These are phyloP conservation scores for Lanius collurio DNA, from an alignment of 2,113 vertebrate species.

Conservation along the genomic window DNA sequence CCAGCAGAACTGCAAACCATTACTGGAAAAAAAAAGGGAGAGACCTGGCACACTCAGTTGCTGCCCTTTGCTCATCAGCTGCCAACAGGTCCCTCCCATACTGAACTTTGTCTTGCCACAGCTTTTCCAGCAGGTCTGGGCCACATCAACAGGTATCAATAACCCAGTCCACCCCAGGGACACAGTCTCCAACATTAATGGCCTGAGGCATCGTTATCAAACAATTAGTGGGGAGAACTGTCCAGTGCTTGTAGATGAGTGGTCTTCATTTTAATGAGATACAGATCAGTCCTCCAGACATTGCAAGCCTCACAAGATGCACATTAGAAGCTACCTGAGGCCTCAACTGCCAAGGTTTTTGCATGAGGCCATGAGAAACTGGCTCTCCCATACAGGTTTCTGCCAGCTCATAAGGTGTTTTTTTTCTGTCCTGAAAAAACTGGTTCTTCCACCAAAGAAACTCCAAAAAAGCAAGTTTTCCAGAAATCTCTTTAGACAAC, in stretches of 20 bases:
- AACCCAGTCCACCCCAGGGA: not conserved
- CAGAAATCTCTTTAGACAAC: not conserved
- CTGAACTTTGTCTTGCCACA: not conserved
- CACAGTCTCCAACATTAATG: not conserved
- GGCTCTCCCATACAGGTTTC: not conserved
- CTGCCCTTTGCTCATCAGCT: slow-evolving; percentile 31
- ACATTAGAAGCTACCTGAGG: not conserved
- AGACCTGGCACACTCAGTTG: not conserved
- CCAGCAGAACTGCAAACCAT: not conserved
- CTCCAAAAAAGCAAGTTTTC: not conserved
- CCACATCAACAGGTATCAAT: not conserved
- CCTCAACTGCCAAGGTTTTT: not conserved
- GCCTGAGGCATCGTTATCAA: not conserved
- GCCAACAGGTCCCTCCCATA: not conserved
- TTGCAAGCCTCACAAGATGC: not conserved
- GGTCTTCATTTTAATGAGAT: not conserved
- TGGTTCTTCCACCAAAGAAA: not conserved
- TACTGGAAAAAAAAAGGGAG: not conserved
- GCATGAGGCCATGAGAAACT: not conserved
- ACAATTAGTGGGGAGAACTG: not conserved
- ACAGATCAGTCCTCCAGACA: not conserved
- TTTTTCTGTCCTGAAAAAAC: not conserved
- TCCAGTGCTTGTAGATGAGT: not conserved
- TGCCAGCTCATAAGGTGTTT: not conserved
- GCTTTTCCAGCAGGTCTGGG: not conserved